Conservation (phyloP, 2,888 invertebrate genomes). For the Xanthia icteritia region DNA sequence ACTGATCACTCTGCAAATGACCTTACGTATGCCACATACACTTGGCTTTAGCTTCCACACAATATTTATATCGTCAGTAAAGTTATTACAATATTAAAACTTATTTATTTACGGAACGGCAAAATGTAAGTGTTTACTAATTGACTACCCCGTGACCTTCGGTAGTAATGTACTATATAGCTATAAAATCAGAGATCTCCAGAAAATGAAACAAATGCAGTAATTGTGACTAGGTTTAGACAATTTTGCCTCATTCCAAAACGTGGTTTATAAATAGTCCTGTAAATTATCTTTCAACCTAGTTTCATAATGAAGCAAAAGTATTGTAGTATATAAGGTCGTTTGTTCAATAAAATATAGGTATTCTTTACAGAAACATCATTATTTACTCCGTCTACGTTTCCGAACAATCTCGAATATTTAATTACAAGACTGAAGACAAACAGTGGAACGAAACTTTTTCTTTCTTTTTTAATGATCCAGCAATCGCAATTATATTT, state of each 20-base stretch:
- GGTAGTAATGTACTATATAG: not conserved
- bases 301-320: not conserved
- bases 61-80: too few relatives aligned
- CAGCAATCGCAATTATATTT: constrained; percentile 32
- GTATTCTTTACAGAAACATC: not conserved
- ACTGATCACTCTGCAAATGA: too few relatives aligned
- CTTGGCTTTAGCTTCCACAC: too few relatives aligned
- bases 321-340: not conserved
- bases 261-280: not conserved
- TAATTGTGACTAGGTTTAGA: not conserved
- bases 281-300: not conserved
- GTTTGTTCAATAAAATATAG: not conserved
- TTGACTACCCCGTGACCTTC: too few relatives aligned
- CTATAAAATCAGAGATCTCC: too few relatives aligned
- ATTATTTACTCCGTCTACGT: constrained; percentile 4
- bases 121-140: too few relatives aligned
- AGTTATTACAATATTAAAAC: too few relatives aligned
- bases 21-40: too few relatives aligned
- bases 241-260: not conserved
- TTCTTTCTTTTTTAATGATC: constrained; percentile 17
- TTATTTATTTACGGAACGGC: too few relatives aligned
- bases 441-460: constrained; percentile 17
- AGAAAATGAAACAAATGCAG: not conserved
- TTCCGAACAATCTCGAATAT: constrained; percentile 13
- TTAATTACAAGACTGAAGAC: constrained; percentile 27